Percentiles rank a stretch among this genome's conserved stretches.
phyloP scores from a whole-genome alignment of 2,113 vertebrate species.

The Pseudois nayaur region DNA sequence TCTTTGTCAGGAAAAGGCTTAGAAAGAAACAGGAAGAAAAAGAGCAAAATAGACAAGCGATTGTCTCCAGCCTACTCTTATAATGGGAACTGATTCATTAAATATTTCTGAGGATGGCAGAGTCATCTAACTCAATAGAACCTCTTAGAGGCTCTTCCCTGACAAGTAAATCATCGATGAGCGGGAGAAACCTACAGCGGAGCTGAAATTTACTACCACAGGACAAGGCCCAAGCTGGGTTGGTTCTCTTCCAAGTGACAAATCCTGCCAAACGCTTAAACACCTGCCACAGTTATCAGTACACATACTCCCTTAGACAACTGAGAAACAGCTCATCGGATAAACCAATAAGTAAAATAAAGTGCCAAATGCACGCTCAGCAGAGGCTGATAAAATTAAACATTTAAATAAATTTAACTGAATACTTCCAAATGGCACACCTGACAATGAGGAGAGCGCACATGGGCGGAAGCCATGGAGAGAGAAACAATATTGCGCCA shows the following conservation, averaged over 20 bases:
- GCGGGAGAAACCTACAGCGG: neutral
- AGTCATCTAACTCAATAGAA: neutral
- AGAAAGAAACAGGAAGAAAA: neutral
- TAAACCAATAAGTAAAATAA: constrained; percentile 39
- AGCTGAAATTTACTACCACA: constrained; percentile 31
- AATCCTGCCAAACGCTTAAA: constrained; percentile 41
- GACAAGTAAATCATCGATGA: neutral
- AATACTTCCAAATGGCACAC: constrained; percentile 51
- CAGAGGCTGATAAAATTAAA: constrained; percentile 58
- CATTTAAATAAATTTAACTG: constrained; percentile 47
- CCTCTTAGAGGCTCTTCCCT: neutral
- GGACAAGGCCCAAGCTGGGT: constrained; percentile 18
- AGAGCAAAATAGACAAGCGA: neutral
- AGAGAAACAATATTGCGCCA: neutral
- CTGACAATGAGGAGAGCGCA: neutral
- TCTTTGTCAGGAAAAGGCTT: neutral
- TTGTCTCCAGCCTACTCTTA: constrained; percentile 11
- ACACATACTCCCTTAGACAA: constrained; percentile 26
- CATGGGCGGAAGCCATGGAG: neutral
- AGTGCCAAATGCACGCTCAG: constrained; percentile 23
- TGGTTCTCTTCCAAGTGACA: constrained; percentile 55
- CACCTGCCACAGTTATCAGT: constrained; percentile 58
- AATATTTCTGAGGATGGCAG: constrained; percentile 24
- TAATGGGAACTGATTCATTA: neutral
- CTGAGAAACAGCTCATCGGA: neutral